Evolutionary conservation across 2,888 invertebrate species (phyloP).

Genomic region (Drosophila hawaiiensis): DNA sequence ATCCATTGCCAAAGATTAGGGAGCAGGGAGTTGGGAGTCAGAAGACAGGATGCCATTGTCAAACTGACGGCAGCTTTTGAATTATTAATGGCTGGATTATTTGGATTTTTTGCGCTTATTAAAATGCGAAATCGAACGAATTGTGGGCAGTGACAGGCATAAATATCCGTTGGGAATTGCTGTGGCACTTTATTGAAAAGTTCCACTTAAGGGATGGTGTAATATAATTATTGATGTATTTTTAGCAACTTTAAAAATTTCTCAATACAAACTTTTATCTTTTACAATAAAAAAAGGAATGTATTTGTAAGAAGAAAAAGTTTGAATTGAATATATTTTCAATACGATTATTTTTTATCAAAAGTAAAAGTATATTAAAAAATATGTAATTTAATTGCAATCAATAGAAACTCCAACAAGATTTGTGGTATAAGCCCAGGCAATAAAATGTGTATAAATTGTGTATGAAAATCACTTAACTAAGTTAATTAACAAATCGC

Average conservation of each 20-base stretch:
- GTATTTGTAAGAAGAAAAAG: background rate
- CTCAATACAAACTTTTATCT: background rate
- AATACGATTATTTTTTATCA: background rate
- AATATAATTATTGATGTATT: background rate
- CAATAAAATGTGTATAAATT: conserved; percentile 5
- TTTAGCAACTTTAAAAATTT: background rate
- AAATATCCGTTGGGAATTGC: conserved; percentile 14
- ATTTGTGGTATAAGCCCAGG: background rate
- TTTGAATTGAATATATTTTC: background rate
- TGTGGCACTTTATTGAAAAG: conserved; percentile 9
- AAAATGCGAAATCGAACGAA: conserved; percentile 30
- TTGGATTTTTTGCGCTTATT: conserved; percentile 31
- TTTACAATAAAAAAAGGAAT: background rate
- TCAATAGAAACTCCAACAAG: background rate
- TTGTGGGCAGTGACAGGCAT: conserved; percentile 11
- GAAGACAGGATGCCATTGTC: conserved; percentile 4
- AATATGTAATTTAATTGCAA: background rate
- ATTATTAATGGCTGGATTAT: conserved; percentile 60
- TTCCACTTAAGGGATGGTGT: background rate
- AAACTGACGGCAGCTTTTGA: conserved; percentile 43
- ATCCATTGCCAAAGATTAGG: background rate
- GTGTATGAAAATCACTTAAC: conserved; percentile 17
- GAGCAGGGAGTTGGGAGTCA: background rate
- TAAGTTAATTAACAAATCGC: conserved; percentile 7
- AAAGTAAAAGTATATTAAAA: background rate